Evolutionary conservation across 2,888 invertebrate species (phyloP), one percentile per base, ranked within the genome.

Genomic region (Spicauda simplicius): DNA sequence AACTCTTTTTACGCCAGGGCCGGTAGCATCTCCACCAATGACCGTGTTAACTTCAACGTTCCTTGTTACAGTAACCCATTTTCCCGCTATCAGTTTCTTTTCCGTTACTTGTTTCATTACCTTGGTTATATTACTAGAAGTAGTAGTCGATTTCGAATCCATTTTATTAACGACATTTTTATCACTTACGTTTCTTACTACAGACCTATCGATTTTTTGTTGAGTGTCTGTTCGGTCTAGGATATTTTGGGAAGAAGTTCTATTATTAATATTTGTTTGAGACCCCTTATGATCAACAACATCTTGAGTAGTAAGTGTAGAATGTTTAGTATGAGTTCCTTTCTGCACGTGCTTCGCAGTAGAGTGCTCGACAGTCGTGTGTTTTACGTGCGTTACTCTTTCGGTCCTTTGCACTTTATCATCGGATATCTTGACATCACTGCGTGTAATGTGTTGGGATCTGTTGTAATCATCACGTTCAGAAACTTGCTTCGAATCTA

Each of bases 31-130:
- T 55, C 79, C 80, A 59, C 73, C 72, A 50, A 70, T 69, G 5
- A 66, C 25, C 64, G 96, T 94, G 69, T 95, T 95, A 0, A 96
- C 96, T 84, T 96, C 95, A 84, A 95, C 94, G 76, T 96, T 94
- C 73, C 94, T 87, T 64, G 93, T 94, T 69, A 94, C 94, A 18
- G 93, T 88, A 8, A 92, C 87, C 81, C 87, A 92, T 71, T 93
- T 93, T 37, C 92, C 94, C 45, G 85, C 91, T 55, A 91, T 88
- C 41, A 93, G 84, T 76, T 94, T 94, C 80, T 93, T 95, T 80
- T 93, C 94, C n/a, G 94, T 93, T 71, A 94, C 88, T 76, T 91
- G 90, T 75, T 94, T 91, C 74, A 94, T 94, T 37, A 90, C 91
- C 77, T 95, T 94, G 53, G 91, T 94, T 67, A 94, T 94, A 72